Evolutionary conservation across 2,888 invertebrate species (phyloP), one percentile per base, ranked within the genome.

Genomic region (Homarus gammarus): DNA sequence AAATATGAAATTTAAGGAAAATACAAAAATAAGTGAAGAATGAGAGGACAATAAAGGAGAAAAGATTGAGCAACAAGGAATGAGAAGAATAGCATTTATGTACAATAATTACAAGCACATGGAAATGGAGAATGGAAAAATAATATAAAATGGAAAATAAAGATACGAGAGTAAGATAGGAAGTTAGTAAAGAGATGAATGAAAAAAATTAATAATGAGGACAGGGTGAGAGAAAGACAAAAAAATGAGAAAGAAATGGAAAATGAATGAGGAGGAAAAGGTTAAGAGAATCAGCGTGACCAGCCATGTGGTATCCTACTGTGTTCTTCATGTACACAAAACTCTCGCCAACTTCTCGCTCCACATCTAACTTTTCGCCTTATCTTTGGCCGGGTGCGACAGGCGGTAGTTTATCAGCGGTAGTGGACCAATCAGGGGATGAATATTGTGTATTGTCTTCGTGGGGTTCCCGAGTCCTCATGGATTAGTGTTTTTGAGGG

Each of bases 391-490:
- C 5, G 3, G 5, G 64, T 22, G 1, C n/a, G 64, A 64, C 64
- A 64, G 31, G 27, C 64, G 12, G 27, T 27, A 27, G n/a, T 64
- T 38, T 44, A 36, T 70, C 78, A 38, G 51, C 86, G 38, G 40
- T 22, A 70, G 6, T n/a, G 40, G 64, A 49, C 87, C 87, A 87
- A 87, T 87, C 87, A 73, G n/a, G 40, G 38, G 75, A 87, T 87
- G 82, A 75, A 75, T 31, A 36, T 75, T 56, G 84, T 82, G 82
- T 87, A 82, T 87, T 70, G 82, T 73, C 86, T 86, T 78, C 87
- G 81, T 82, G 87, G 75, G 49, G 61, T 40, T 68, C 18, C 82
- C 18, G 82, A 73, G 64, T 68, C 40, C 64, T 75, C 64, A 40
- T 44, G 87, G 87, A 82, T 87, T 87, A 86, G 38, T 33, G 86